Base-by-base conservation (phyloP, 2,113 vertebrate genomes). In the Lophotis ruficrista region DNA sequence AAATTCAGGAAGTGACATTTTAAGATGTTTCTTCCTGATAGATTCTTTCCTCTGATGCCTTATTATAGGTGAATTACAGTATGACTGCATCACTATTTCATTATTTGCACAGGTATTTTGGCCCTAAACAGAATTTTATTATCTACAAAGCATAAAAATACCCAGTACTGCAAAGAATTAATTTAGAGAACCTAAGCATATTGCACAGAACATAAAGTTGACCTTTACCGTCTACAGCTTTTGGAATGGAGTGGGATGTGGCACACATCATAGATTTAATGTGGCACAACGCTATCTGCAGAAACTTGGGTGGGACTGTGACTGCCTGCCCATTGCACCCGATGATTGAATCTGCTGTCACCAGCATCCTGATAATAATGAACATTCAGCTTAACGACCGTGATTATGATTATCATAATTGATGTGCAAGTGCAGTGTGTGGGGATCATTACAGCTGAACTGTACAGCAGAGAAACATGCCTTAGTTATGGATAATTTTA, bases 401-500 rank as follows among this genome's bases (percentile, higher is more conserved):
- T 98, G 98, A 98, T 98, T 98, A 98, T 98, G 98, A 99, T 99
- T 97, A 98, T 98, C 98, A 97, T 99, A 99, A 99, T 99, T 98
- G 98, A 99, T 98, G 98, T 98, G 98, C 97, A 91, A 98, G 97
- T 96, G 97, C 98, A 97, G 93, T 96, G 97, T 98, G 98, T 97
- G 97, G 92, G 98, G 97, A 98, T 98, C 98, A 98, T 98, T 98
- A 98, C 97, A 97, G 96, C 97, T 97, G 97, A 98, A 97, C 98
- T 98, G 97, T 97, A 97, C 94, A 94, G 98, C 95, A 95, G 82
- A 98, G 96, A 91, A 98, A 96, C 97, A 96, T 93, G 97, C 96
- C 93, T 96, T 96, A 94, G 97, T 98, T 97, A 96, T 95, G 98
- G 98, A 96, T 97, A 96, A 98, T 98, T 98, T 97, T 98, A 95